A percentile compares a stretch with the other conserved stretches of the same genome.
Evolutionary conservation across 2,113 vertebrate species (phyloP).

Genomic region (Tiliqua scincoides): DNA sequence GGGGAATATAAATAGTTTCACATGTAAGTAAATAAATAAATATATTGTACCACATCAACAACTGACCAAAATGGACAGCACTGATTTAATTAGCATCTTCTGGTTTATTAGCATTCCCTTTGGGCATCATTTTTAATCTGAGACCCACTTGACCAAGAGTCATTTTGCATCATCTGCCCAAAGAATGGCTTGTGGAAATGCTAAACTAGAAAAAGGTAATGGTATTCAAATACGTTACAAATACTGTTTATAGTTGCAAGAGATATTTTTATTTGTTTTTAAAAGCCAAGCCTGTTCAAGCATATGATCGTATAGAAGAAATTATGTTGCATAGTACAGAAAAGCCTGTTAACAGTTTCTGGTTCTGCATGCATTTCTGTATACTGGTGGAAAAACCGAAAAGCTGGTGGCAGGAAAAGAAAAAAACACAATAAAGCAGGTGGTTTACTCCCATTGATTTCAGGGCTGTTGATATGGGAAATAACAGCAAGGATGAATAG

Average conservation of each 20-base stretch:
- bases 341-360: background rate
- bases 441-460: too few relatives aligned
- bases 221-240: background rate
- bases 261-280: background rate
- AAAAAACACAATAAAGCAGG: too few relatives aligned
- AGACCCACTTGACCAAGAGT: background rate
- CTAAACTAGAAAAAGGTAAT: background rate
- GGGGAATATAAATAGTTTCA: background rate
- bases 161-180: background rate
- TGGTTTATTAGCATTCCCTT: background rate
- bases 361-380: background rate
- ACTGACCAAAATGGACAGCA: background rate
- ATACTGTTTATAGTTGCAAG: background rate
- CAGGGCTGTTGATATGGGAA: too few relatives aligned
- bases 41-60: background rate
- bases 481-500: background rate
- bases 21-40: background rate
- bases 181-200: background rate
- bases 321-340: background rate
- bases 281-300: background rate
- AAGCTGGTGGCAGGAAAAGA: too few relatives aligned
- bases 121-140: background rate
- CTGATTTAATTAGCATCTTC: background rate
- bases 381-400: too few relatives aligned
- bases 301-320: background rate